phyloP scores from a whole-genome alignment of 1,140 invertebrate genomes.

The Drosophila erecta region DNA sequence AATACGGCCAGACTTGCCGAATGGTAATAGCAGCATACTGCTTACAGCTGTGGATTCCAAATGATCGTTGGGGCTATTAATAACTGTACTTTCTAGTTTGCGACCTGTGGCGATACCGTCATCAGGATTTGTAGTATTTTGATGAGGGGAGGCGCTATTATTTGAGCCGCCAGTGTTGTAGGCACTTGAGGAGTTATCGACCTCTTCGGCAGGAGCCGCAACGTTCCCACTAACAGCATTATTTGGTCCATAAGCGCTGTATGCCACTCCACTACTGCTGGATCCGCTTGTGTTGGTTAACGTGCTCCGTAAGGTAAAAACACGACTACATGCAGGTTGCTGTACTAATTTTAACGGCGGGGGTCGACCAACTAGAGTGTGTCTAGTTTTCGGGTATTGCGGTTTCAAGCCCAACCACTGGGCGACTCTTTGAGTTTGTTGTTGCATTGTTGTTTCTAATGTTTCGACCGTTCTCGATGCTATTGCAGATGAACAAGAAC shows the following conservation, averaged over 20 bases:
- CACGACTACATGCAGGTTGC: conserved; percentile 40
- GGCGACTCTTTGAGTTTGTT: conserved; percentile 74
- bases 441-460: conserved; percentile 61
- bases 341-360: conserved; percentile 16
- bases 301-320: conserved; percentile 63
- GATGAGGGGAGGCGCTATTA: conserved; percentile 87
- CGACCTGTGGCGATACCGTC: conserved; percentile 16
- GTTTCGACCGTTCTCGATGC: conserved; percentile 26
- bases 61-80: conserved; percentile 19
- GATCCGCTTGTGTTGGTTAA: conserved; percentile 67
- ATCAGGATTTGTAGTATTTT: conserved; percentile 31
- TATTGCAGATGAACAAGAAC: conserved; percentile 56
- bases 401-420: conserved; percentile 75
- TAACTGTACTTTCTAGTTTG: neutral
- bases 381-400: conserved; percentile 19
- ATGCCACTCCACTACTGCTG: conserved; percentile 57
- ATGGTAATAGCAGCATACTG: conserved; percentile 57
- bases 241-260: conserved; percentile 34
- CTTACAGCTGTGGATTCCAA: conserved; percentile 28
- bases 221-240: conserved; percentile 20
- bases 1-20: conserved; percentile 53
- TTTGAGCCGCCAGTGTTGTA: conserved; percentile 92
- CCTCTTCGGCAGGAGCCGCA: conserved; percentile 85
- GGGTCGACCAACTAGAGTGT: conserved; percentile 33
- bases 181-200: conserved; percentile 89